Evolutionary conservation across 2,888 invertebrate genomes (phyloP).

Genomic region (Conus canariensis): DNA sequence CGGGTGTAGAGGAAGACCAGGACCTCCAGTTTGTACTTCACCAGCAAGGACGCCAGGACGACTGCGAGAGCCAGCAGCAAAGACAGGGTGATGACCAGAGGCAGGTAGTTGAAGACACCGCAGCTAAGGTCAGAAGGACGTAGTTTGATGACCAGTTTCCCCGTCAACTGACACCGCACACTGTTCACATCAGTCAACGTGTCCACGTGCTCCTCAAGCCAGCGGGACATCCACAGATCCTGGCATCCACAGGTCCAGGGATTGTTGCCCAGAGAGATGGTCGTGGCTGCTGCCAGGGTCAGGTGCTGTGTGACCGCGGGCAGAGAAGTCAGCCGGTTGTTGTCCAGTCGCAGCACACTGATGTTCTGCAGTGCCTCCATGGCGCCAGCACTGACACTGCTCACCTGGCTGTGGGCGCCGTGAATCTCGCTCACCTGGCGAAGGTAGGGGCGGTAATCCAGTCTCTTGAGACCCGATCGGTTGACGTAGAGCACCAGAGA

Average conservation of each 20-base stretch:
- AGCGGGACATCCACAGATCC: slow-evolving; percentile 50
- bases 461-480: background rate
- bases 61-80: slow-evolving; percentile 32
- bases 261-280: slow-evolving; percentile 49
- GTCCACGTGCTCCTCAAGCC: slow-evolving; percentile 44
- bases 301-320: slow-evolving; percentile 44
- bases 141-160: slow-evolving; percentile 8
- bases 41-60: slow-evolving; percentile 45
- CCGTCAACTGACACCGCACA: slow-evolving; percentile 35
- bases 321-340: slow-evolving; percentile 48
- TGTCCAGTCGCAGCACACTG: slow-evolving; percentile 45
- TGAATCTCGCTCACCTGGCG: slow-evolving; percentile 38
- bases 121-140: slow-evolving; percentile 29
- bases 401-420: slow-evolving; percentile 39
- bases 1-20: slow-evolving; percentile 50
- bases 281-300: slow-evolving; percentile 44
- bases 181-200: background rate
- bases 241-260: slow-evolving; percentile 51
- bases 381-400: slow-evolving; percentile 44
- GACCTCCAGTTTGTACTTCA: slow-evolving; percentile 48
- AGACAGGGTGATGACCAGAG: slow-evolving; percentile 43
- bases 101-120: slow-evolving; percentile 40
- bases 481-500: slow-evolving; percentile 28
- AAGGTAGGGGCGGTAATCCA: slow-evolving; percentile 37
- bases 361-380: slow-evolving; percentile 49